Percentiles rank a stretch among this genome's conserved stretches.
Evolutionary conservation across 2,888 invertebrate species (phyloP).

Genomic region (Hydrotaea cyrtoneurina): DNA sequence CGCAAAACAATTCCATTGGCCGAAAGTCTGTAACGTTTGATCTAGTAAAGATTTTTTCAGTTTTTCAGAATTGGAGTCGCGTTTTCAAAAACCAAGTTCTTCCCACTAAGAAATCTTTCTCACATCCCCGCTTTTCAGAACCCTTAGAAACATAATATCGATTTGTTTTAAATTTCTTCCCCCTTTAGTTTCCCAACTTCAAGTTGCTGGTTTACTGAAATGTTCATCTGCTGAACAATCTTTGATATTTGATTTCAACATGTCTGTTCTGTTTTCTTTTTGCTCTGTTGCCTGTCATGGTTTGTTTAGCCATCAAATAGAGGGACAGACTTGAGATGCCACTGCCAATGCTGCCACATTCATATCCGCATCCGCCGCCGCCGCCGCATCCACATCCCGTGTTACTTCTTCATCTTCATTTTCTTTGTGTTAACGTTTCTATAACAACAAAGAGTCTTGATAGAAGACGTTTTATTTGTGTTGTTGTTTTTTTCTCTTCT

Average conservation of each 20-base stretch:
- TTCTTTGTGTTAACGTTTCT: conserved; percentile 23
- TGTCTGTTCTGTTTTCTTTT: conserved; percentile 36
- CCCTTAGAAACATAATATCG: neutral
- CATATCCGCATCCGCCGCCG: neutral
- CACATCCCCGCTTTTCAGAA: no score
- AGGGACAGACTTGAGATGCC: neutral
- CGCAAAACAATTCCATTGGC: no score
- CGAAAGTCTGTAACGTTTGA: no score
- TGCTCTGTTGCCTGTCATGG: conserved; percentile 44
- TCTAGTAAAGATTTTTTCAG: no score
- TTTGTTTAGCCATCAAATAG: conserved; percentile 58
- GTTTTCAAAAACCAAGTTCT: no score
- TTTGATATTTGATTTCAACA: conserved; percentile 57
- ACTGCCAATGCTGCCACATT: neutral
- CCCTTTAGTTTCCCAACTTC: neutral
- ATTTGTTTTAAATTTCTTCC: neutral
- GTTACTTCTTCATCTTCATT: neutral
- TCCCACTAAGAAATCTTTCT: no score
- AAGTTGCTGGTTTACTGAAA: neutral
- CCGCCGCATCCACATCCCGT: neutral
- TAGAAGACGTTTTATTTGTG: conserved; percentile 41
- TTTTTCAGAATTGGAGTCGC: no score
- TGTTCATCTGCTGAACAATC: conserved; percentile 4
- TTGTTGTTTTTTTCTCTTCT: no score
- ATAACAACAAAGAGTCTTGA: conserved; percentile 3